Base-by-base conservation (phyloP, 2,888 invertebrate species). In the Drosophila mimica region DNA sequence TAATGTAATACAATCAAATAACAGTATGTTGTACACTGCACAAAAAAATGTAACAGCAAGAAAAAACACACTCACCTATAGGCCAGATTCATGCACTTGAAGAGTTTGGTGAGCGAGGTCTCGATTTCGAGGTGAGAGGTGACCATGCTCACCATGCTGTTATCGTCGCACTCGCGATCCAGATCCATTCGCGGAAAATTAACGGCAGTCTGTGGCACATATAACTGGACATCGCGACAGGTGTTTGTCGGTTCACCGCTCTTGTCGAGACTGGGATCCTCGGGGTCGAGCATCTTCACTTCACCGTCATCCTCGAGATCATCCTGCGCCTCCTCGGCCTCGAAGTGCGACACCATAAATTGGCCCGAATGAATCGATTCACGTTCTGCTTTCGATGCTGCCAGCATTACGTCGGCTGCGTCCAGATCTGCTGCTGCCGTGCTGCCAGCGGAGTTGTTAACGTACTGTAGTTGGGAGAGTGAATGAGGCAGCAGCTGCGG, bases 301-400 rank as follows among this genome's bases (percentile, higher is more conserved):
- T 96, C 96, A 11, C 97, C 97, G 92, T 98, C 97, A 93, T 98
- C 98, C 93, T 97, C 97, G 93, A 98, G 97, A 93, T 98, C 98
- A 93, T 98, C 98, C 93, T 98, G 97, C 52, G 96, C 97, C 93
- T 98, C 98, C 93, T 98, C 97, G 67, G 98, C 98, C 93, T 99
- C 98, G 93, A 99, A 98, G 94, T 98, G 97, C 83, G 99, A 99
- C 80, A 99, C 97, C 99, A 99, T 99, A 93, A 99, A 99, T 92
- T 99, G 99, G 25, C 99, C 99, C 82, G 99, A 99, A 94, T 99
- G 99, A 92, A 99, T 99, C 17, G 96, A 95, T 93, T 97, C 97
- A 2, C 93, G 92, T 53, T 92, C 92, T 5, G 89, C 88, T 46
- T 81, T 87, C 17, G 77, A 76, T 46, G 77, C 77, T 4, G 79